Percentiles rank a stretch among this genome's conserved stretches.
phyloP scores from a whole-genome alignment of 2,113 vertebrate species.

The Meleagris gallopavo region DNA sequence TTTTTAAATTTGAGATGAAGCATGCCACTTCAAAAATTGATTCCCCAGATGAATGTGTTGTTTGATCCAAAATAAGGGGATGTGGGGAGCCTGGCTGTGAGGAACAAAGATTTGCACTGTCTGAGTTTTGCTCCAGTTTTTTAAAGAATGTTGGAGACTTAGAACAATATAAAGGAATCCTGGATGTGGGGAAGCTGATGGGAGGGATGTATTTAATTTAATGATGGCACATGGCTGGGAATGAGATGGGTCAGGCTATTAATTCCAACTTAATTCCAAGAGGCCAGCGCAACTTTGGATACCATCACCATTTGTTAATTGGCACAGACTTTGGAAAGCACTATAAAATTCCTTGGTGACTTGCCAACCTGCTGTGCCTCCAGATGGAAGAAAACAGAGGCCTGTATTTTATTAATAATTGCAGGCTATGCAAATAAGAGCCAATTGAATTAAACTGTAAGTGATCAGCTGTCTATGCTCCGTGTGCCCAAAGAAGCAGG shows the following conservation, averaged over 20 bases:
- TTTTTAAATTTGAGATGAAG: neutral
- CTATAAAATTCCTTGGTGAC: neutral
- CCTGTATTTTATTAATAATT: neutral
- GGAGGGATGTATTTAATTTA: neutral
- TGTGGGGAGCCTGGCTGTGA: neutral
- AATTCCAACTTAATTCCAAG: neutral
- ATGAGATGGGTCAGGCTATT: neutral
- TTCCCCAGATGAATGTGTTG: neutral
- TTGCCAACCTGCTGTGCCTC: neutral
- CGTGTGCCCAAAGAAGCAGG: neutral
- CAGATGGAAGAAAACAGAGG: neutral
- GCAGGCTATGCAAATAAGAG: neutral
- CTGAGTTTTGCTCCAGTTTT: neutral
- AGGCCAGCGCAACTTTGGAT: neutral
- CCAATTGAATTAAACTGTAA: neutral
- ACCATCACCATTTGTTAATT: neutral
- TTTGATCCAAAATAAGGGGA: neutral
- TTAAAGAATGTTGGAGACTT: neutral
- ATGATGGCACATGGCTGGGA: neutral
- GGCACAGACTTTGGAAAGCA: neutral
- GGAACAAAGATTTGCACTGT: neutral
- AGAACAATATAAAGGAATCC: neutral
- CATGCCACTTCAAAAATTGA: neutral
- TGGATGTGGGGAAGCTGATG: neutral
- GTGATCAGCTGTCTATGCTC: neutral